Percentiles rank a stretch among this genome's conserved stretches.
Evolutionary conservation across 53 echinoderm and acorn worm genomes (phyloP).

Genomic region (Actinopyga echinites): DNA sequence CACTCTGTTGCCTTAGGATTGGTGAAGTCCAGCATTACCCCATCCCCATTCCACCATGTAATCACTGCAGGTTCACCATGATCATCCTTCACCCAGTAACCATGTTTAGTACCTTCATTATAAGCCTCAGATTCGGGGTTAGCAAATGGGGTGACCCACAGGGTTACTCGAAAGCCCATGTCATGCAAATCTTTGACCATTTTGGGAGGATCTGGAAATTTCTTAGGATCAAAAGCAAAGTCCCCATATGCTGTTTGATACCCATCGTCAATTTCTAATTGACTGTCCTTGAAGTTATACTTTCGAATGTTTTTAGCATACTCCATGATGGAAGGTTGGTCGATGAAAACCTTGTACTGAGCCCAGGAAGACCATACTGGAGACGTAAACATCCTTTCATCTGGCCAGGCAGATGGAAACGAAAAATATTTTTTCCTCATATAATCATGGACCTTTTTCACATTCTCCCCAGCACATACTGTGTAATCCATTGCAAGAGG

Average conservation of each 20-base stretch:
- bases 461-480: constrained; percentile 63
- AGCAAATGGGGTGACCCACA: constrained; percentile 88
- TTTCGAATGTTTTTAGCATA: constrained; percentile 68
- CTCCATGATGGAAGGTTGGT: constrained; percentile 52
- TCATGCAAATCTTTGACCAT: constrained; percentile 65
- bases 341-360: constrained; percentile 62
- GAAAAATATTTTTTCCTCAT: constrained; percentile 59
- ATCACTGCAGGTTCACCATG: constrained; percentile 58
- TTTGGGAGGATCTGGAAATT: constrained; percentile 67
- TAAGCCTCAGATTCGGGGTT: constrained; percentile 64
- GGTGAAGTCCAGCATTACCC: constrained; percentile 73
- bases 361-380: constrained; percentile 94
- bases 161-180: constrained; percentile 75
- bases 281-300: constrained; percentile 78
- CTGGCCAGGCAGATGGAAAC: constrained; percentile 61
- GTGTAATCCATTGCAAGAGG: constrained; percentile 62
- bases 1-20: constrained; percentile 73
- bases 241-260: constrained; percentile 70
- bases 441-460: constrained; percentile 65
- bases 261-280: constrained; percentile 85
- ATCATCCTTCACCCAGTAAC: constrained; percentile 73
- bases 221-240: constrained; percentile 71
- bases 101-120: constrained; percentile 61
- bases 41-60: constrained; percentile 72
- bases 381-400: constrained; percentile 65